Evolutionary conservation across 2,113 vertebrate species (phyloP).

Genomic region (Podarcis muralis): DNA sequence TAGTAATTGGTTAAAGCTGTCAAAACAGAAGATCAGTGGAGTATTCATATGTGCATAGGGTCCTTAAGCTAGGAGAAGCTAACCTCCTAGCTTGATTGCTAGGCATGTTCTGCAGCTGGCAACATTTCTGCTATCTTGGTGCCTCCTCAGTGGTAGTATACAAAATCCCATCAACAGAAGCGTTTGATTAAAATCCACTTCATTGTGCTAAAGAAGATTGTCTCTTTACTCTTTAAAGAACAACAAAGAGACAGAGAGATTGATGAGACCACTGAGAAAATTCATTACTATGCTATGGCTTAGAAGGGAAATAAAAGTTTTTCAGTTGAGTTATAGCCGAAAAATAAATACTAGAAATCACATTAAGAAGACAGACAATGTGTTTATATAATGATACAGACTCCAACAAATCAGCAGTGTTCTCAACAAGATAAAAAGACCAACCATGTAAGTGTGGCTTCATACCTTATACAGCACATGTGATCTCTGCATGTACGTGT

Average conservation of each 20-base stretch:
- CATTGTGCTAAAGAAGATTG: background rate
- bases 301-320: background rate
- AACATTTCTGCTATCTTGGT: background rate
- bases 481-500: background rate
- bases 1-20: background rate
- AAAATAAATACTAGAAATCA: conserved; percentile 32
- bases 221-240: conserved; percentile 31
- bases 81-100: background rate
- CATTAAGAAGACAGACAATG: conserved; percentile 14
- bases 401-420: background rate
- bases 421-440: conserved; percentile 15
- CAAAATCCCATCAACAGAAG: background rate
- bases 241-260: conserved; percentile 16
- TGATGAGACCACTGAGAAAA: conserved; percentile 23
- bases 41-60: background rate
- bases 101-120: background rate
- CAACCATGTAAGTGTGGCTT: conserved; percentile 16
- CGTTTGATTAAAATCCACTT: conserved; percentile 26
- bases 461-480: background rate
- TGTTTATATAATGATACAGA: conserved; percentile 27
- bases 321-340: conserved; percentile 32
- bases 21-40: background rate
- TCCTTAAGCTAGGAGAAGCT: background rate
- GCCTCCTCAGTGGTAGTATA: background rate
- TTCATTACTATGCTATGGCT: conserved; percentile 14